These are phyloP conservation scores for Apomyelois bistriatella DNA, from an alignment of 2,888 invertebrate species.

Conservation along the genomic window DNA sequence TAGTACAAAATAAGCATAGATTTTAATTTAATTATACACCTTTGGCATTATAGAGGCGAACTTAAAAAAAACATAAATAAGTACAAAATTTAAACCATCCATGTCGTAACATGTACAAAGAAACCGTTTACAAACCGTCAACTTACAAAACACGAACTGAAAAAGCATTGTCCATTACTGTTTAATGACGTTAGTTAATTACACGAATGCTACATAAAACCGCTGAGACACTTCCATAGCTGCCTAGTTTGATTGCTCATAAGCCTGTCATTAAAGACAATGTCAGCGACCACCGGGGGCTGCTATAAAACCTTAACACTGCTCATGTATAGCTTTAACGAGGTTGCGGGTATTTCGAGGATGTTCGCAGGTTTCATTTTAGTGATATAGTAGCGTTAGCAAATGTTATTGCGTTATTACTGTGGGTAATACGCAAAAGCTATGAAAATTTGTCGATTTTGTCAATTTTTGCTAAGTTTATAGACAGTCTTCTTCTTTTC, in stretches of 20 bases:
- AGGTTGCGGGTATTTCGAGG: conserved; percentile 18
- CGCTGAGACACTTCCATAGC: conserved; percentile 7
- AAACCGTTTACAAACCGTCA: neutral
- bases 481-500: too few species aligned
- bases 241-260: conserved; percentile 65
- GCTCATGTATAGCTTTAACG: conserved; percentile 49
- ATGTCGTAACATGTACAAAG: neutral
- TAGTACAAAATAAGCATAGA: too few species aligned
- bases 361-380: conserved; percentile 3
- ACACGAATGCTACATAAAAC: conserved; percentile 7
- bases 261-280: conserved; percentile 76
- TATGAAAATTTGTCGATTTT: too few species aligned
- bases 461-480: too few species aligned
- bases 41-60: too few species aligned
- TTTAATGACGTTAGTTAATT: conserved; percentile 6
- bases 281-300: conserved; percentile 68
- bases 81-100: neutral
- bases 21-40: too few species aligned
- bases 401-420: too few species aligned
- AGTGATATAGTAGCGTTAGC: neutral
- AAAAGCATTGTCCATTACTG: conserved; percentile 9
- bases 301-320: conserved; percentile 59
- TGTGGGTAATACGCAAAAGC: too few species aligned
- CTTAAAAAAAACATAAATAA: neutral
- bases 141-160: neutral